These are phyloP conservation scores for Nannospalax galili DNA, from an alignment of 2,113 vertebrate genomes.

Conservation along the genomic window DNA sequence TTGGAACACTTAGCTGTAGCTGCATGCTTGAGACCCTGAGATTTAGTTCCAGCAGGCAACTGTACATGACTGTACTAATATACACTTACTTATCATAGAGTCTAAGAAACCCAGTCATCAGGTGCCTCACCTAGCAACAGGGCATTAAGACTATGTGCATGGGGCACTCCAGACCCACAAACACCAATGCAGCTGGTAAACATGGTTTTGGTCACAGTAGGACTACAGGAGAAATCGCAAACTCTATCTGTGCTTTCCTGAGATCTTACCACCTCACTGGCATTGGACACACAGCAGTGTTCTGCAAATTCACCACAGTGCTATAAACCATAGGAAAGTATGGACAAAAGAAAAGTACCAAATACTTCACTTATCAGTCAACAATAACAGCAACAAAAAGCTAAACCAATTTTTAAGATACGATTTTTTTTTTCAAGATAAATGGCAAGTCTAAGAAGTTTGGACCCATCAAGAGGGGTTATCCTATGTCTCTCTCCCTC, in stretches of 20 bases:
- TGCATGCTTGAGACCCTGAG: background rate
- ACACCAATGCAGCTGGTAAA: rapidly evolving
- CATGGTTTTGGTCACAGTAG: background rate
- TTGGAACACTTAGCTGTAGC: background rate
- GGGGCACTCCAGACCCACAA: background rate
- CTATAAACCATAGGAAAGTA: conserved; percentile 20
- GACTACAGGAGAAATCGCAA: background rate
- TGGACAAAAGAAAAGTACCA: background rate
- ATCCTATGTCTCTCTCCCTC: background rate
- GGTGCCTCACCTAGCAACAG: background rate
- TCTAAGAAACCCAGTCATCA: background rate
- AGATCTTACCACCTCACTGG: background rate
- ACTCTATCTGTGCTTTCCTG: background rate
- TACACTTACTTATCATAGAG: background rate
- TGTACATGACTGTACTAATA: background rate
- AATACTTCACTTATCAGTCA: conserved; percentile 37
- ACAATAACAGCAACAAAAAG: conserved; percentile 8
- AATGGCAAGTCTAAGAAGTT: conserved; percentile 27
- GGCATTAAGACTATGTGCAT: background rate
- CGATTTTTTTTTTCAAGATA: background rate
- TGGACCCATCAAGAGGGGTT: background rate
- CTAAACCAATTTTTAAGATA: background rate
- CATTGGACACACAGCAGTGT: background rate
- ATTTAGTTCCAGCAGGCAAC: background rate
- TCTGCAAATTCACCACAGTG: background rate